Evolutionary conservation across 1,140 invertebrate species (phyloP).

Genomic region (Lepidotrigona ventralis): DNA sequence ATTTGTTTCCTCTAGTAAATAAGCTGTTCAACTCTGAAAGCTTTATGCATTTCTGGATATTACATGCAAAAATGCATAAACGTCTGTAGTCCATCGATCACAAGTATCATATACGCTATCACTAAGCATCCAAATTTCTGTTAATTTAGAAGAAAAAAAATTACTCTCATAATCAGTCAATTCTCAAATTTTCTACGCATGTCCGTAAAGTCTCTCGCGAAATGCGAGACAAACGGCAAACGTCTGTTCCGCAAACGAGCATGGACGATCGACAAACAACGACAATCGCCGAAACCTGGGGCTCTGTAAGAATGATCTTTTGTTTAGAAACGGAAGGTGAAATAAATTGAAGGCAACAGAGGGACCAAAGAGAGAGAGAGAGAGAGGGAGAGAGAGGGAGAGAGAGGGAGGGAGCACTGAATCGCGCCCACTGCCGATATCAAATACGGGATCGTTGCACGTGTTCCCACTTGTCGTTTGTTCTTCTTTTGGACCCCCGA

Average conservation of each 20-base stretch:
- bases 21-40: too few relatives aligned
- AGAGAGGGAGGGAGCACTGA: neutral
- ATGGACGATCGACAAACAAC: neutral
- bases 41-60: too few relatives aligned
- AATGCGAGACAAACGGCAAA: neutral
- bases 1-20: too few relatives aligned
- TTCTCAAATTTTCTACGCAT: neutral
- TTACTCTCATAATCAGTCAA: too few relatives aligned
- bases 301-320: constrained; percentile 31
- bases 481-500: constrained; percentile 41
- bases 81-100: too few relatives aligned
- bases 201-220: neutral
- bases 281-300: neutral
- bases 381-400: too few relatives aligned
- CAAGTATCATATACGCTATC: too few relatives aligned
- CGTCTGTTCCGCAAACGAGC: neutral
- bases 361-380: neutral
- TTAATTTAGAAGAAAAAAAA: neutral
- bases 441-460: constrained; percentile 56
- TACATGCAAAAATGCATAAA: too few relatives aligned
- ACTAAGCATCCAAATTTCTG: neutral
- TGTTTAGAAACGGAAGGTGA: constrained; percentile 43
- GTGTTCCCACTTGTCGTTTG: constrained; percentile 53
- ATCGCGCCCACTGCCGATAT: constrained; percentile 36
- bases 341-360: constrained; percentile 42